These are phyloP conservation scores for Leptopilina syphax DNA, from an alignment of 2,888 invertebrate species.

Conservation along the genomic window DNA sequence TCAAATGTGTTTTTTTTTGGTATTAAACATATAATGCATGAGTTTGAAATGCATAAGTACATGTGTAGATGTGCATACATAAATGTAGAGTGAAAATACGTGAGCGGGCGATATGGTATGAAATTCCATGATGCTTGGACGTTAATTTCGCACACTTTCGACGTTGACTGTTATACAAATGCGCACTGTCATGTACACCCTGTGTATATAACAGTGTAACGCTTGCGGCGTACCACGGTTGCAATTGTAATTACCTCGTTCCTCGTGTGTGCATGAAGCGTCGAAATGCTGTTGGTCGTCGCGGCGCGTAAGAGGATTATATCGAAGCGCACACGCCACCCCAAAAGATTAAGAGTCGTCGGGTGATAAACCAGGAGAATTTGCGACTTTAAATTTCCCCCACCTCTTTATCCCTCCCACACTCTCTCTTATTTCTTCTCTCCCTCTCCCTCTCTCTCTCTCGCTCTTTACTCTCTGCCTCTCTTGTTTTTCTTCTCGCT, in stretches of 20 bases:
- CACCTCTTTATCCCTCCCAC: too few relatives aligned
- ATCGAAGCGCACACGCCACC: slow-evolving; percentile 16
- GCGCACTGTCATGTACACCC: slow-evolving; percentile 37
- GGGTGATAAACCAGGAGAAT: slow-evolving; percentile 37
- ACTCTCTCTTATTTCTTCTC: too few relatives aligned
- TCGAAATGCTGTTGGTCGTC: slow-evolving; percentile 35
- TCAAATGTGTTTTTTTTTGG: too few relatives aligned
- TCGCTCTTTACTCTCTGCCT: too few relatives aligned
- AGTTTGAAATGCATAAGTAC: too few relatives aligned
- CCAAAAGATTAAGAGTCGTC: slow-evolving; percentile 41
- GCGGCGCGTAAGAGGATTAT: slow-evolving; percentile 24
- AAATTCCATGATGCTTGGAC: slow-evolving; percentile 39
- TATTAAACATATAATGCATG: too few relatives aligned
- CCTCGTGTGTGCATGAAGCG: slow-evolving; percentile 38
- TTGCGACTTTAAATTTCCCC: slow-evolving; percentile 39
- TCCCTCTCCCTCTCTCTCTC: too few relatives aligned
- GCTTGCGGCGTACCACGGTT: slow-evolving; percentile 38
- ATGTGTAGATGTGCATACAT: too few relatives aligned
- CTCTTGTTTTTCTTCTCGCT: too few relatives aligned
- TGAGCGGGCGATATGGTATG: slow-evolving; percentile 19
- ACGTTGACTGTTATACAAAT: slow-evolving; percentile 30
- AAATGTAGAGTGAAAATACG: too few relatives aligned
- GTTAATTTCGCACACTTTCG: slow-evolving; percentile 38
- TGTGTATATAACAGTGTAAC: slow-evolving; percentile 32
- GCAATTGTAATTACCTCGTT: slow-evolving; percentile 40